A percentile compares a stretch with the other conserved stretches of the same genome.
These are phyloP conservation scores for Diplazon laetatorius DNA, from an alignment of 2,888 invertebrate genomes.

Conservation along the genomic window DNA sequence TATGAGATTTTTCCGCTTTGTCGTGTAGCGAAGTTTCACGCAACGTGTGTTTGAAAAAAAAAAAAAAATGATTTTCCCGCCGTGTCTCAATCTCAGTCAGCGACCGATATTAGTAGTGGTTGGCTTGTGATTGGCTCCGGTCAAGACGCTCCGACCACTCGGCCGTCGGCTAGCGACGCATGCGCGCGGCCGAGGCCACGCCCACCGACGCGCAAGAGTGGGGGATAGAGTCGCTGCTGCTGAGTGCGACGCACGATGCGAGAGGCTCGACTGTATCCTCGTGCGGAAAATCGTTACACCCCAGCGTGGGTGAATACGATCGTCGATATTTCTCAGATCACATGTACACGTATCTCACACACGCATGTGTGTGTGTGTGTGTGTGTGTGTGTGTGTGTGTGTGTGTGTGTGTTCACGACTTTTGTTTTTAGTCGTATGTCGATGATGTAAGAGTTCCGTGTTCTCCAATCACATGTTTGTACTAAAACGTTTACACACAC, in stretches of 20 bases:
- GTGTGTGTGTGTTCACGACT: constrained; percentile 33
- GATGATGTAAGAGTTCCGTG: constrained; percentile 78
- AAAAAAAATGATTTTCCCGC: no score
- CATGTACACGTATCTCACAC: constrained; percentile 44
- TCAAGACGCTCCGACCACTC: no score
- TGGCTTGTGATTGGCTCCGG: no score
- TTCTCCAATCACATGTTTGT: constrained; percentile 59
- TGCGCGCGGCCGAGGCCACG: no score
- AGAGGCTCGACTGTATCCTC: constrained; percentile 24
- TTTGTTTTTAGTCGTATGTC: constrained; percentile 58
- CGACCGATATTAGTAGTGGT: no score
- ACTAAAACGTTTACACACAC: not conserved
- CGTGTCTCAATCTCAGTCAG: no score
- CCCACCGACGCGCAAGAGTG: no score
- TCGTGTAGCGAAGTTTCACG: no score
- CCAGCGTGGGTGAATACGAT: constrained; percentile 43
- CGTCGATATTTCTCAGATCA: constrained; percentile 36
- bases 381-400: constrained; percentile 46
- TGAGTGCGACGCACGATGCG: not conserved
- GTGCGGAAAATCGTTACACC: constrained; percentile 18
- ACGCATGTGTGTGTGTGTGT: constrained; percentile 58
- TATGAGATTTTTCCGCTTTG: no score
- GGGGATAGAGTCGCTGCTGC: no score
- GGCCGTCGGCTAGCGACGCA: no score
- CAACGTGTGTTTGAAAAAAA: no score